Evolutionary conservation across 2,113 vertebrate genomes (phyloP).

Genomic region (Tenrec ecaudatus): DNA sequence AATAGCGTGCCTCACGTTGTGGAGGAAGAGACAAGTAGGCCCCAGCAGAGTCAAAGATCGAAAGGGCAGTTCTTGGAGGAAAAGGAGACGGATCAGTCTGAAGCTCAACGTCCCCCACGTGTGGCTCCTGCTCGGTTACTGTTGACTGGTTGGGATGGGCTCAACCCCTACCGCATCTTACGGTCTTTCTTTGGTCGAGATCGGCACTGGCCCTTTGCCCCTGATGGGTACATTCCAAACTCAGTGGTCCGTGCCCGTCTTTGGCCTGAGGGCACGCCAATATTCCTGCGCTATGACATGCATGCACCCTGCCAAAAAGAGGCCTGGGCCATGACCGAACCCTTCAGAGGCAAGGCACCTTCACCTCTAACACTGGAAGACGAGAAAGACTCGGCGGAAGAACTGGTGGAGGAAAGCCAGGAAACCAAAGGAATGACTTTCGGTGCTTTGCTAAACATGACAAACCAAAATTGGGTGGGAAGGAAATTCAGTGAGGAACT

Average conservation of each 20-base stretch:
- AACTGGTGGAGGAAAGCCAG: background rate
- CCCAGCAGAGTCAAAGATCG: background rate
- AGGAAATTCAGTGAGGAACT: background rate
- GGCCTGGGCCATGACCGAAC: background rate
- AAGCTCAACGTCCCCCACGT: background rate
- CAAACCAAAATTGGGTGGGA: background rate
- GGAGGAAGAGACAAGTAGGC: conserved; percentile 20
- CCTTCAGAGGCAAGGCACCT: background rate
- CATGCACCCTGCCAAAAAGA: background rate
- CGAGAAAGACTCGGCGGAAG: background rate
- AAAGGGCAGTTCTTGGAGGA: background rate
- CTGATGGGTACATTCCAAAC: conserved; percentile 83
- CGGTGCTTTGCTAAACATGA: background rate
- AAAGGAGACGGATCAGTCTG: background rate
- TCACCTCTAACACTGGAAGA: background rate
- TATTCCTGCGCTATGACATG: conserved; percentile 45
- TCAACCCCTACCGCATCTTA: conserved; percentile 16
- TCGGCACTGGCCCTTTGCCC: conserved; percentile 73
- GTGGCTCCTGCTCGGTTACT: conserved; percentile 18
- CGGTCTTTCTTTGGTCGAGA: conserved; percentile 47
- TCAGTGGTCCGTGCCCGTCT: conserved; percentile 78
- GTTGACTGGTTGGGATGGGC: conserved; percentile 57
- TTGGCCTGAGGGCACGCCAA: conserved; percentile 69
- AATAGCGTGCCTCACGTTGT: conserved; percentile 67
- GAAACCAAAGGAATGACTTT: background rate